phyloP scores from a whole-genome alignment of 1,140 invertebrate genomes.

The Steinernema khuongi region DNA sequence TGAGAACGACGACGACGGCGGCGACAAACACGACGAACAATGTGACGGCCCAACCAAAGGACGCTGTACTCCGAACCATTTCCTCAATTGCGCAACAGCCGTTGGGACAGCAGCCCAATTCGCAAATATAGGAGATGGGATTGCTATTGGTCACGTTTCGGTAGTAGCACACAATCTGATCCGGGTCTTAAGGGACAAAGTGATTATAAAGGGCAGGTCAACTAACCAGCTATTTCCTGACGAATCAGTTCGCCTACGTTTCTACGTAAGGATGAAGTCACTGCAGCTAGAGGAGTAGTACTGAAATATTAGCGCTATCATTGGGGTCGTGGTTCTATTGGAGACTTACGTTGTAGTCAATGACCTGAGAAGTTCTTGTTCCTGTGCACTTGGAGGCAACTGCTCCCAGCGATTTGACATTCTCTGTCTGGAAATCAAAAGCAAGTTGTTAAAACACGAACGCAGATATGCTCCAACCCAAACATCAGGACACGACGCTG shows the following conservation, averaged over 20 bases:
- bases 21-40: slow-evolving; percentile 18
- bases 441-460: no score
- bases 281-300: background rate
- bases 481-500: no score
- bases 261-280: background rate
- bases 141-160: slow-evolving; percentile 20
- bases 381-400: slow-evolving; percentile 21
- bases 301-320: no score
- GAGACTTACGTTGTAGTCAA: slow-evolving; percentile 18
- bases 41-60: slow-evolving; percentile 23
- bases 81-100: slow-evolving; percentile 22
- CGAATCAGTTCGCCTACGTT: slow-evolving; percentile 21
- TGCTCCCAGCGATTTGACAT: slow-evolving; percentile 16
- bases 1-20: slow-evolving; percentile 13
- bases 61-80: background rate
- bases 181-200: slow-evolving; percentile 3
- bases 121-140: slow-evolving; percentile 23
- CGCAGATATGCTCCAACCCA: no score
- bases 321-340: background rate
- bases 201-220: background rate
- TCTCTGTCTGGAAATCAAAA: no score
- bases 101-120: slow-evolving; percentile 22
- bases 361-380: slow-evolving; percentile 15
- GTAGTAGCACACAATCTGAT: slow-evolving; percentile 25
- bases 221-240: slow-evolving; percentile 23